Conservation (phyloP, 2,888 invertebrate genomes). For the Chloroclystis v-ata region DNA sequence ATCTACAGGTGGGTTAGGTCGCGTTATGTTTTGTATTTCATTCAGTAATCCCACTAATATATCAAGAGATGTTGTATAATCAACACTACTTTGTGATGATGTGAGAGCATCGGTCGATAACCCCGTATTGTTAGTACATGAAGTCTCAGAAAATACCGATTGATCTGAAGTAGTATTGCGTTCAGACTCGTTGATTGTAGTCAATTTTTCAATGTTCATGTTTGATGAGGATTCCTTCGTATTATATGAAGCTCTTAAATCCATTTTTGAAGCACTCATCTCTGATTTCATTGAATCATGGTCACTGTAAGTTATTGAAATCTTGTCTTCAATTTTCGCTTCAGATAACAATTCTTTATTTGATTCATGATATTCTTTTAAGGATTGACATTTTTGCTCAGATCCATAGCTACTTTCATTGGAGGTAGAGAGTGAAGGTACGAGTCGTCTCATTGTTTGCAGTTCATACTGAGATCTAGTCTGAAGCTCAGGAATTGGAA, state of each 20-base stretch:
- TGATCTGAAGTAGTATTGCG: not conserved
- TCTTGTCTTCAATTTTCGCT: constrained; percentile 9
- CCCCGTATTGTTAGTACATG: not conserved
- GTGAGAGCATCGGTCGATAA: not conserved
- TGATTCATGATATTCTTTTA: constrained; percentile 21
- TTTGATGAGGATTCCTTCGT: not conserved
- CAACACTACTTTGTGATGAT: constrained; percentile 31
- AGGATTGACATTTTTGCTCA: constrained; percentile 32
- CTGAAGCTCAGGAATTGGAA: constrained; percentile 35
- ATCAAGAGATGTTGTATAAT: constrained; percentile 58
- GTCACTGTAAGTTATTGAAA: not conserved
- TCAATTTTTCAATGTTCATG: not conserved
- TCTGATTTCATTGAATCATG: not conserved
- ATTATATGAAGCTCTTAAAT: too few species aligned
- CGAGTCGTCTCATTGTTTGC: constrained; percentile 22
- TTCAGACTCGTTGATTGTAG: not conserved
- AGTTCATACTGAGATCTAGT: constrained; percentile 21
- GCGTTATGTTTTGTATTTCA: constrained; percentile 66
- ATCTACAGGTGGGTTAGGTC: constrained; percentile 38
- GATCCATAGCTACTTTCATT: constrained; percentile 14
- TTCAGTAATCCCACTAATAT: constrained; percentile 60
- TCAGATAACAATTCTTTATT: constrained; percentile 10
- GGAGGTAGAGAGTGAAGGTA: not conserved
- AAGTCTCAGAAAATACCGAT: too few species aligned
- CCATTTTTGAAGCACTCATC: too few species aligned